Evolutionary conservation across 2,888 invertebrate species (phyloP), one percentile per base, ranked within the genome.

Genomic region (Hoplodrina blanda): DNA sequence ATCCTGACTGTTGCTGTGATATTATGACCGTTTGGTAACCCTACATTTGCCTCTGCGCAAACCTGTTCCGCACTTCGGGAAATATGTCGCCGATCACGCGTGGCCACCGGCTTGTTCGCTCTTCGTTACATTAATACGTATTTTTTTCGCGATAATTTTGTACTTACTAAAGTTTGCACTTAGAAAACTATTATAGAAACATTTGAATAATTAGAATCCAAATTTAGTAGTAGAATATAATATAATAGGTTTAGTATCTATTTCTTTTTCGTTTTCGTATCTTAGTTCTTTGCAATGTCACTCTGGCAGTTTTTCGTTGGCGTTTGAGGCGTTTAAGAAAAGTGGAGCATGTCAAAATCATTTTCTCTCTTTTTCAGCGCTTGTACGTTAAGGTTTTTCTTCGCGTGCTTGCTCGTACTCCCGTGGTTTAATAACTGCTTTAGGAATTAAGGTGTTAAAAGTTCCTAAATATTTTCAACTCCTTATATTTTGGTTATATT

Each of bases 51-150:
- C 90, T 90, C 90, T 88, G 88, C 79, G 85, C 83, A 93, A 95
- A 95, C 95, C 94, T 88, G 95, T 95, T 94, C 86, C 83, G 89
- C 91, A 91, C 91, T 91, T 92, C 89, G 91, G 91, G 91, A 93
- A 93, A 94, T 94, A 92, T 94, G 94, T 93, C 92, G 93, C 90
- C 89, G 89, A 88, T 89, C 91, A 92, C 92, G 92, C 92, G 92
- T 93, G 93, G 92, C 89, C 83, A 89, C 90, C 87, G 86, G 90
- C 90, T 91, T 86, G 89, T 88, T 89, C 89, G 88, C 88, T 90
- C 89, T 86, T 90, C 89, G 87, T 91, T 91, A 91, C 88, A 89
- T 83, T 89, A 82, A 88, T 77, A 77, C 90, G 86, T 86, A 88
- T 87, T 89, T 62, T 90, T 91, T 83, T 76, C 62, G 62, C 56